A percentile compares a stretch with the other conserved stretches of the same genome.
Conservation (phyloP, 2,888 invertebrate genomes). For the Macaria liturata region DNA sequence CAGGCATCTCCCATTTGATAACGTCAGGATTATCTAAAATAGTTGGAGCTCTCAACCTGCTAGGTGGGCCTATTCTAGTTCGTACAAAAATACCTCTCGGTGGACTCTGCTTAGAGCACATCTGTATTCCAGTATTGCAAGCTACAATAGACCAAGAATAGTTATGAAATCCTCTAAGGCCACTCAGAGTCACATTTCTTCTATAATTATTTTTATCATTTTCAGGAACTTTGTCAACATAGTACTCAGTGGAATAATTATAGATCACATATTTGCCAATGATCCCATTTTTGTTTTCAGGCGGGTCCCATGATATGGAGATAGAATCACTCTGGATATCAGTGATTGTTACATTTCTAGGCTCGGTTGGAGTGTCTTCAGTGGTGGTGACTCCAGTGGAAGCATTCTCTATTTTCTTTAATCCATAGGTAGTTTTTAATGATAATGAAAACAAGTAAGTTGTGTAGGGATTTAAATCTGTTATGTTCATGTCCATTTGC, state of each 20-base stretch:
- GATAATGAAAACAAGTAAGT: constrained; percentile 88
- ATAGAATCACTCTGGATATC: constrained; percentile 86
- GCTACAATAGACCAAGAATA: constrained; percentile 89
- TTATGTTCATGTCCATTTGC: constrained; percentile 82
- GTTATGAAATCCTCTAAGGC: constrained; percentile 84
- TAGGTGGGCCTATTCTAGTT: constrained; percentile 85
- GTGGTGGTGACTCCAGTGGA: constrained; percentile 86
- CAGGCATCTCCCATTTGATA: constrained; percentile 80
- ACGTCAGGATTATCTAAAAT: constrained; percentile 53
- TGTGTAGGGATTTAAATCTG: constrained; percentile 87
- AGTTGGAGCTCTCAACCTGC: constrained; percentile 59
- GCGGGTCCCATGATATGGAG: constrained; percentile 86
- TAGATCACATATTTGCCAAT: constrained; percentile 86
- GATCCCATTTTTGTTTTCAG: constrained; percentile 88
- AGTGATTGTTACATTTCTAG: constrained; percentile 83
- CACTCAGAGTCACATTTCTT: constrained; percentile 52
- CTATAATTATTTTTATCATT: constrained; percentile 46
- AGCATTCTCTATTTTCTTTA: constrained; percentile 70
- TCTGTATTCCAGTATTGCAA: constrained; percentile 83
- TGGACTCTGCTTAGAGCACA: constrained; percentile 82
- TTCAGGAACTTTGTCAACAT: constrained; percentile 44
- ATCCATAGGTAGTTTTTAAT: constrained; percentile 77
- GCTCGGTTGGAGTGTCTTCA: constrained; percentile 85
- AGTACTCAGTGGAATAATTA: constrained; percentile 64
- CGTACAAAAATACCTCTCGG: constrained; percentile 77